Conservation (phyloP, 2,797 vertebrate species). For the Gymnodraco acuticeps region DNA sequence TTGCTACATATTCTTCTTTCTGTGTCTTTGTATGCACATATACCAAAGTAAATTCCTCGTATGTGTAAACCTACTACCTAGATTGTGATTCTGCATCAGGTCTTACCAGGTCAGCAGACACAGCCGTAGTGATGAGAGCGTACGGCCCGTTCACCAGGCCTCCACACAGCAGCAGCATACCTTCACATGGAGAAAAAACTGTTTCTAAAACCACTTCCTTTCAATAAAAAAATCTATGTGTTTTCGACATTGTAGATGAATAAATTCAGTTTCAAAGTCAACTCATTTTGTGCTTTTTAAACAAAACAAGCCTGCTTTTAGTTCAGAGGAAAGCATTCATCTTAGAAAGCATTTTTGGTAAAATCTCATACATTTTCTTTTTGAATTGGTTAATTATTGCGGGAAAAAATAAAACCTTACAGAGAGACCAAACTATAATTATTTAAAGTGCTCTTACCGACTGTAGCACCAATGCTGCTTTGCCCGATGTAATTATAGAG, state of each 20-base stretch:
- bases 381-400: neutral
- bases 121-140: constrained; percentile 95
- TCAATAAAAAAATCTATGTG: neutral
- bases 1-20: too few relatives aligned
- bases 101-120: constrained; percentile 96
- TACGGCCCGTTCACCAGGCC: constrained; percentile 96
- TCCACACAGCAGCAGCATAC: constrained; percentile 93
- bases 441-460: constrained; percentile 73
- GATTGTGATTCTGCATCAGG: constrained; percentile 1
- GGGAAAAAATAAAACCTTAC: neutral
- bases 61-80: too few relatives aligned
- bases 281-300: too few relatives aligned
- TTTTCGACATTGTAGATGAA: neutral
- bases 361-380: neutral
- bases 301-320: neutral
- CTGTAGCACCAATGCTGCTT: constrained; percentile 75
- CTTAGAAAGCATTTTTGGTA: neutral
- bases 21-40: too few relatives aligned
- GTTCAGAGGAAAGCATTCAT: neutral
- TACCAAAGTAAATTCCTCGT: too few relatives aligned
- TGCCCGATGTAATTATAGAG: constrained; percentile 84
- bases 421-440: neutral
- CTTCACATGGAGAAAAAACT: constrained; percentile 67
- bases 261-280: neutral
- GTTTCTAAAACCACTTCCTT: neutral